Evolutionary conservation across 2,797 vertebrate species (phyloP).

Genomic region (Todus mexicanus): DNA sequence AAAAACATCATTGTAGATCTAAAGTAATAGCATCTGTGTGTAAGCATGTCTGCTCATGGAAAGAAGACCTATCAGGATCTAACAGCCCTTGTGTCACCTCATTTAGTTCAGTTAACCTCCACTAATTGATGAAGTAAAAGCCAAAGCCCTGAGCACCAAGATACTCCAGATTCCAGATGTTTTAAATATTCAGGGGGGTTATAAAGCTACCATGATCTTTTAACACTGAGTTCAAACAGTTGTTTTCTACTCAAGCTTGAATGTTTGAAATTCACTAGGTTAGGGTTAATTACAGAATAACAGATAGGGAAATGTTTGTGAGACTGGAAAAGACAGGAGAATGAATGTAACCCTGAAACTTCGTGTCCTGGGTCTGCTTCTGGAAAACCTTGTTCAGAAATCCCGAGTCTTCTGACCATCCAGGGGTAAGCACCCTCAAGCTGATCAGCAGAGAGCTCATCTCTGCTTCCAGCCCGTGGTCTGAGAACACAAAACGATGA

Average conservation of each 20-base stretch:
- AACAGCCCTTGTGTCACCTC: neutral
- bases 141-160: neutral
- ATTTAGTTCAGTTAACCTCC: neutral
- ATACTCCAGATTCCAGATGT: neutral
- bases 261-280: neutral
- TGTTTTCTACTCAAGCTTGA: neutral
- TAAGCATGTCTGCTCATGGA: fast-evolving
- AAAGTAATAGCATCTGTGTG: neutral
- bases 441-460: fast-evolving
- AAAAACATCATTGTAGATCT: neutral
- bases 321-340: neutral
- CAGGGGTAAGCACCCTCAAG: neutral
- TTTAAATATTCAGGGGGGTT: neutral
- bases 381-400: neutral
- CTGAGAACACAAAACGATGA: neutral
- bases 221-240: neutral
- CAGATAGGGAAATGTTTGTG: neutral
- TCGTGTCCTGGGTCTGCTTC: neutral
- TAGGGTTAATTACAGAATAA: neutral
- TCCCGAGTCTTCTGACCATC: neutral
- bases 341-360: neutral
- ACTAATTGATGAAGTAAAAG: neutral
- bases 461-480: neutral
- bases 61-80: neutral
- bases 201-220: neutral